These are phyloP conservation scores for Picus viridis DNA, from an alignment of 2,797 vertebrate species.

Conservation along the genomic window DNA sequence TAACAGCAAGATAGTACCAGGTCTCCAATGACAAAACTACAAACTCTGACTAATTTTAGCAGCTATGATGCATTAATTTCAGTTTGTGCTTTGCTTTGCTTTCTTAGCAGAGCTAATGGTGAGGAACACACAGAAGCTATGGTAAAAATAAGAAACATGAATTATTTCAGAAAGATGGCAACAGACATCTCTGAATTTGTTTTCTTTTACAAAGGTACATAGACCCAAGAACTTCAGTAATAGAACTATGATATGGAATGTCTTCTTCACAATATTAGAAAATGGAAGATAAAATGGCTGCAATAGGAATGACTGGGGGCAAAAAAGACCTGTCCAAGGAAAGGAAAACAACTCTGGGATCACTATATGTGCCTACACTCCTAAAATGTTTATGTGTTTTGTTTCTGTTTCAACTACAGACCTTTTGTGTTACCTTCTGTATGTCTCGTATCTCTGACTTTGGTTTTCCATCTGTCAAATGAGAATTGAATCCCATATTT, in stretches of 20 bases:
- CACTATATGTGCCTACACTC: neutral
- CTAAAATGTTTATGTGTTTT: neutral
- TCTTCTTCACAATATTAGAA: neutral
- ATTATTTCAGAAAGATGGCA: constrained; percentile 18
- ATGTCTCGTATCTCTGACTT: neutral
- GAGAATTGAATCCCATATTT: neutral
- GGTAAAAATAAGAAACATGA: neutral
- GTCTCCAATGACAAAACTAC: neutral
- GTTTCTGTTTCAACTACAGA: neutral
- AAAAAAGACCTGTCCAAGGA: neutral
- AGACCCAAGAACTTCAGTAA: neutral
- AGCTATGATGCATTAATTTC: neutral
- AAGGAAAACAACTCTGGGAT: neutral
- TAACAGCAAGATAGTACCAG: neutral
- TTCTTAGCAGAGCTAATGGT: constrained; percentile 14
- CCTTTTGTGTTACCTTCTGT: neutral
- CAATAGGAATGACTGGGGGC: neutral
- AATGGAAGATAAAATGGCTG: neutral
- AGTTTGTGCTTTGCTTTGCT: neutral
- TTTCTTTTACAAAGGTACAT: neutral
- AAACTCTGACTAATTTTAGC: neutral
- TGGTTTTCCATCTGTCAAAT: neutral
- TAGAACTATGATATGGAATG: neutral
- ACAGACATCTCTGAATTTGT: neutral
- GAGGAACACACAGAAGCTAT: neutral